A percentile compares a stretch with the other conserved stretches of the same genome.
These are phyloP conservation scores for Erethizon dorsatum DNA, from an alignment of 2,797 vertebrate species.

Conservation along the genomic window DNA sequence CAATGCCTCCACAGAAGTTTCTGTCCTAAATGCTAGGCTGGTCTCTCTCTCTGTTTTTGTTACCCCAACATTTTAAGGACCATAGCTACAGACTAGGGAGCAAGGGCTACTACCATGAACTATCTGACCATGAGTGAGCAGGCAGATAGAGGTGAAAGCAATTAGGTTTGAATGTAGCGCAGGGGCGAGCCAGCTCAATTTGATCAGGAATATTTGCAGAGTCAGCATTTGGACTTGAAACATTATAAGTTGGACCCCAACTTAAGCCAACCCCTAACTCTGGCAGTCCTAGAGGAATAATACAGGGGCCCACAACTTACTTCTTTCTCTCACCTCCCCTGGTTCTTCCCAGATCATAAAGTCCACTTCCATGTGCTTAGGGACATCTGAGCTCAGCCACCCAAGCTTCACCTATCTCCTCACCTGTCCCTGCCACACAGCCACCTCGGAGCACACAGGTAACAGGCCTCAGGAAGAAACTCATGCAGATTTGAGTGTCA, in stretches of 20 bases:
- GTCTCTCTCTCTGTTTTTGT: not conserved
- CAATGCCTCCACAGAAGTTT: not conserved
- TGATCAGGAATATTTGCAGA: not conserved
- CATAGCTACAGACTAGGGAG: not conserved
- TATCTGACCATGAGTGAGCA: not conserved
- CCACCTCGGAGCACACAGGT: not conserved
- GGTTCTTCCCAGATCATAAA: not conserved
- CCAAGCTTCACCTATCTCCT: not conserved
- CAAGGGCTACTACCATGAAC: not conserved
- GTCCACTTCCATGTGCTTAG: not conserved
- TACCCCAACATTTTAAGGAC: conserved; percentile 14
- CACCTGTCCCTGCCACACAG: not conserved
- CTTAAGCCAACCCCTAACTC: not conserved
- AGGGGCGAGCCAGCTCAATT: not conserved
- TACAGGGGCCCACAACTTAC: not conserved
- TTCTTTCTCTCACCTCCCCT: not conserved
- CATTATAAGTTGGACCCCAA: not conserved
- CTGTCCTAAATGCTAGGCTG: conserved; percentile 32
- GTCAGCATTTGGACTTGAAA: not conserved
- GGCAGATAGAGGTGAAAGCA: not conserved
- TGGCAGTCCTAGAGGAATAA: not conserved
- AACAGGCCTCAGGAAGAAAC: not conserved
- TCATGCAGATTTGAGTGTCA: not conserved
- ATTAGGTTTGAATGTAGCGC: not conserved
- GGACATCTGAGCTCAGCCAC: not conserved